A percentile compares a stretch with the other conserved stretches of the same genome.
phyloP scores from a whole-genome alignment of 2,797 vertebrate species.

The Malurus leucopterus region DNA sequence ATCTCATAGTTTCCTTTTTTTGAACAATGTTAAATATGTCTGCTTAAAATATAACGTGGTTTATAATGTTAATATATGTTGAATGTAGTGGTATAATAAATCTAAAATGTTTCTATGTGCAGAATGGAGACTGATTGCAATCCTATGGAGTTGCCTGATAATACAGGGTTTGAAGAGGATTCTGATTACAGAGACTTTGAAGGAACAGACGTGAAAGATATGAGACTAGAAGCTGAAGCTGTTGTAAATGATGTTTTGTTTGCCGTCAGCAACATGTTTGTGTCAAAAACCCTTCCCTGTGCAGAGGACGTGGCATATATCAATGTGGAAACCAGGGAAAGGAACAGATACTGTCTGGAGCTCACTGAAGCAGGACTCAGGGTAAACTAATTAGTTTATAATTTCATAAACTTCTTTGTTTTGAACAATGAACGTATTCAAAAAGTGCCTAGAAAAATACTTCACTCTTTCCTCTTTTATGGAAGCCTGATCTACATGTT shows the following conservation, averaged over 20 bases:
- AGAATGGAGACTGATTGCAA: constrained; percentile 91
- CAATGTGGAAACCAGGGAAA: constrained; percentile 92
- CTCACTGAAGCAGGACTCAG: constrained; percentile 92
- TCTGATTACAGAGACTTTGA: constrained; percentile 74
- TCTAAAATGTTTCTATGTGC: constrained; percentile 7
- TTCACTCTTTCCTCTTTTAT: not conserved
- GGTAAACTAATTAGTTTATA: constrained; percentile 71
- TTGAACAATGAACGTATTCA: not conserved
- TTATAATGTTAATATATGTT: not conserved
- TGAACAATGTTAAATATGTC: not conserved
- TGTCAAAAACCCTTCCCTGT: constrained; percentile 85
- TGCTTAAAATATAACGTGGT: not conserved
- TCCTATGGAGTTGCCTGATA: constrained; percentile 74
- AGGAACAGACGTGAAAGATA: constrained; percentile 88
- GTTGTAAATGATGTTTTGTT: constrained; percentile 94
- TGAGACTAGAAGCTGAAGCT: constrained; percentile 93
- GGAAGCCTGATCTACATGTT: not conserved
- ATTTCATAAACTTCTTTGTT: not conserved
- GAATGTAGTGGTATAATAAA: not conserved
- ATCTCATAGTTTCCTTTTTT: not conserved
- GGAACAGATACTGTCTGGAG: constrained; percentile 89
- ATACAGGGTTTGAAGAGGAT: constrained; percentile 77
- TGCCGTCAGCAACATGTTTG: constrained; percentile 89
- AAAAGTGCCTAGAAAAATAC: not conserved
- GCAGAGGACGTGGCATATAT: constrained; percentile 89